These are phyloP conservation scores for Mormyrops attenuatus DNA, from an alignment of 2,797 vertebrate species.

Conservation along the genomic window DNA sequence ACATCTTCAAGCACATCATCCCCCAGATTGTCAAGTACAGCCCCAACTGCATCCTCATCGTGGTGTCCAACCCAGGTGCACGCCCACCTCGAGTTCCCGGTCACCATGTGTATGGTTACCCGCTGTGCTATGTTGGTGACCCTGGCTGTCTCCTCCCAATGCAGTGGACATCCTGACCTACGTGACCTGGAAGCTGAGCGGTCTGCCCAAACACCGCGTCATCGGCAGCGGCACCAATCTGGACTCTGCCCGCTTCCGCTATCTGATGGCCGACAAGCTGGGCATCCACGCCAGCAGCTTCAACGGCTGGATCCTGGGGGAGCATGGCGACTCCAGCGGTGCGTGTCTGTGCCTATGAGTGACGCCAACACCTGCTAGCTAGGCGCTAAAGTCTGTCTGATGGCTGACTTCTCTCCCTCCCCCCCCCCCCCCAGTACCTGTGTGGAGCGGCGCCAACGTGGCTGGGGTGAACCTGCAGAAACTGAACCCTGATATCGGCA, in stretches of 20 bases:
- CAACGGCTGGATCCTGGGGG: conserved; percentile 92
- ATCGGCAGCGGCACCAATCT: conserved; percentile 96
- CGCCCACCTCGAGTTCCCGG: background rate
- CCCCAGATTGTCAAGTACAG: conserved; percentile 88
- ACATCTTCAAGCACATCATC: conserved; percentile 89
- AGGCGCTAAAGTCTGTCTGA: background rate
- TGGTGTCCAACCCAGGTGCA: conserved; percentile 93
- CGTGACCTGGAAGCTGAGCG: conserved; percentile 94
- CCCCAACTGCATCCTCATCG: conserved; percentile 82
- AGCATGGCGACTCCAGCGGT: conserved; percentile 96
- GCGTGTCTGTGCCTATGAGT: conserved; percentile 28
- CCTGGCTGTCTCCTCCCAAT: background rate
- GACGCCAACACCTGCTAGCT: background rate
- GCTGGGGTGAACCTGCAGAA: conserved; percentile 87
- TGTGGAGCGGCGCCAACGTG: conserved; percentile 91
- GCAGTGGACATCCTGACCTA: conserved; percentile 92
- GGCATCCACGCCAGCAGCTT: conserved; percentile 84
- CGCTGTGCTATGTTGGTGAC: background rate
- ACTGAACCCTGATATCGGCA: conserved; percentile 82
- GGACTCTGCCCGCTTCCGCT: conserved; percentile 90
- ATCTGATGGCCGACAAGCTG: conserved; percentile 81
- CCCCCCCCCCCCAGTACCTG: conserved; percentile 68
- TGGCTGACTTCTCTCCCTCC: background rate
- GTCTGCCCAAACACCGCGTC: conserved; percentile 86
- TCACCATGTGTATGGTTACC: background rate